Conservation (phyloP, 2,888 invertebrate genomes). For the Trichacis sp. region DNA sequence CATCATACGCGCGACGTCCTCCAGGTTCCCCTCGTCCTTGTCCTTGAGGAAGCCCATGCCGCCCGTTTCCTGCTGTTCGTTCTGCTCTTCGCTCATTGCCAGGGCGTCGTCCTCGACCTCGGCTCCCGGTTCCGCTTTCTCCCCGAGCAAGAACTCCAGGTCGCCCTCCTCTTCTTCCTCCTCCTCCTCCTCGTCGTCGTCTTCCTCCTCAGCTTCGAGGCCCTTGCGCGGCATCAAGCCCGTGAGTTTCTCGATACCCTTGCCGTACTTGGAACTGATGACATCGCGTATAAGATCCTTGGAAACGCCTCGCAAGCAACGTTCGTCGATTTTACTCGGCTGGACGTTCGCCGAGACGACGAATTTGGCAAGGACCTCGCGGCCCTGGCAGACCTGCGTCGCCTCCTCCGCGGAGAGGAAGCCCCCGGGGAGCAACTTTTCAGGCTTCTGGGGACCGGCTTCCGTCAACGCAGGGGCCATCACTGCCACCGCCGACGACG, state of each 20-base stretch:
- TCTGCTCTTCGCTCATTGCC: conserved; percentile 66
- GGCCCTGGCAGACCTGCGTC: conserved; percentile 64
- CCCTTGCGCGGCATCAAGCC: conserved; percentile 53
- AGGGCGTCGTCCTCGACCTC: conserved; percentile 53
- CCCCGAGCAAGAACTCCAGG: conserved; percentile 68
- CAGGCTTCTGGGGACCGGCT: conserved; percentile 71
- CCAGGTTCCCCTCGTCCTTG: conserved; percentile 49
- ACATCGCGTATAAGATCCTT: conserved; percentile 67
- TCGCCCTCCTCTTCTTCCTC: conserved; percentile 48
- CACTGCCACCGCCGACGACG: conserved; percentile 75
- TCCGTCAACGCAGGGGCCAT: conserved; percentile 96
- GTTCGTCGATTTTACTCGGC: conserved; percentile 66
- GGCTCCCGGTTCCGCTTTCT: too few relatives aligned
- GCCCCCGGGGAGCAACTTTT: conserved; percentile 65
- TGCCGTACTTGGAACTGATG: conserved; percentile 65
- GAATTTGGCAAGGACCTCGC: conserved; percentile 65
- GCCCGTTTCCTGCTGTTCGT: conserved; percentile 42
- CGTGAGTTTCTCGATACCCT: conserved; percentile 62
- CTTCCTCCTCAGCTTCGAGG: conserved; percentile 21
- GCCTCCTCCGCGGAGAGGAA: conserved; percentile 67
- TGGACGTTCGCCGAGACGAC: conserved; percentile 67
- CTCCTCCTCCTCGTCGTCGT: conserved; percentile 65
- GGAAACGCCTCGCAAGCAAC: conserved; percentile 64
- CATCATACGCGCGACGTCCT: conserved; percentile 59
- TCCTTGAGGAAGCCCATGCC: conserved; percentile 67